phyloP scores from a whole-genome alignment of 2,113 vertebrate genomes.

The Leptosomus discolor region DNA sequence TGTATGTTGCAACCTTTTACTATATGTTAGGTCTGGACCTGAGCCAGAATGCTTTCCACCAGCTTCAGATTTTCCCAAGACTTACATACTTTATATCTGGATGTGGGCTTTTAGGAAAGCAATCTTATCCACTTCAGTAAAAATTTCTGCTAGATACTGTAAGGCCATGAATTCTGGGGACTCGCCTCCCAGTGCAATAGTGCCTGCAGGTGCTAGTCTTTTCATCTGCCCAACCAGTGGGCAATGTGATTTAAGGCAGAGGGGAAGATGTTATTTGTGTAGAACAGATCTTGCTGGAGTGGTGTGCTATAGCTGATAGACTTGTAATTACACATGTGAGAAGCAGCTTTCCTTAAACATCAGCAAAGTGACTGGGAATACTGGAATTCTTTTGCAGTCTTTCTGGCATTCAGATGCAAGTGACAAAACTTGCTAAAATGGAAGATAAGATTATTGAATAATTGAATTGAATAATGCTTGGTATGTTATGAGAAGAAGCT shows the following conservation, averaged over 20 bases:
- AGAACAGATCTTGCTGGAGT: neutral
- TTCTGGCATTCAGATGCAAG: neutral
- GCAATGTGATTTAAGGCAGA: neutral
- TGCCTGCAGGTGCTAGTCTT: neutral
- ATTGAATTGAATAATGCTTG: neutral
- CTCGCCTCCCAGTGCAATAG: rapidly evolving
- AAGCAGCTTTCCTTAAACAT: neutral
- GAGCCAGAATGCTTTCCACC: neutral
- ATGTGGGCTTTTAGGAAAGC: neutral
- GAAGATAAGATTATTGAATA: neutral
- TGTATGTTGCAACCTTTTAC: neutral
- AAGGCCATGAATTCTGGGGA: neutral
- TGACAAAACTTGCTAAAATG: neutral
- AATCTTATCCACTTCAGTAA: rapidly evolving
- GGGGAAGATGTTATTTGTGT: neutral
- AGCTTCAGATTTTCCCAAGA: neutral
- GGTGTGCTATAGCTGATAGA: neutral
- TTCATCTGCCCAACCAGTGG: neutral
- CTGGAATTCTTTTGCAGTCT: neutral
- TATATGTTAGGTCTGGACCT: neutral
- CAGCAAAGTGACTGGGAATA: neutral
- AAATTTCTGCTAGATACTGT: neutral
- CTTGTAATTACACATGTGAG: neutral
- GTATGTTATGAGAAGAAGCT: neutral
- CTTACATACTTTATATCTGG: rapidly evolving